Percentiles rank a stretch among this genome's conserved stretches.
These are phyloP conservation scores for Drosophila guanche DNA, from an alignment of 1,140 invertebrate genomes.

Conservation along the genomic window DNA sequence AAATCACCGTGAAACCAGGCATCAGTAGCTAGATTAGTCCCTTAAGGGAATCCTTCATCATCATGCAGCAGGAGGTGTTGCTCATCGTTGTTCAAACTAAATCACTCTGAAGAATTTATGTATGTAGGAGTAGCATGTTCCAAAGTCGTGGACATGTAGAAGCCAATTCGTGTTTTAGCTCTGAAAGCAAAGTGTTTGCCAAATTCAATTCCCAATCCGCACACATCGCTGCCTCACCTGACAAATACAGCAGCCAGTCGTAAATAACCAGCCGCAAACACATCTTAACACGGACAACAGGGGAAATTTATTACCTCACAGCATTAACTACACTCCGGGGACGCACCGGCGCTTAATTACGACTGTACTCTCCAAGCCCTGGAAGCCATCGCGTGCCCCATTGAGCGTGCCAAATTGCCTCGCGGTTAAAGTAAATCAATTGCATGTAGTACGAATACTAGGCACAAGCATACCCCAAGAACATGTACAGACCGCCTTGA, in stretches of 20 bases:
- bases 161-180: not conserved
- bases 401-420: conserved; percentile 66
- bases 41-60: no score
- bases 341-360: conserved; percentile 66
- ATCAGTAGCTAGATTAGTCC: conserved; percentile 21
- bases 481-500: conserved; percentile 29
- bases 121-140: no score
- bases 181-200: not conserved
- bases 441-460: conserved; percentile 32
- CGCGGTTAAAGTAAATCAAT: conserved; percentile 67
- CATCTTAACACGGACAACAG: conserved; percentile 36
- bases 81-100: no score
- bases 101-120: no score
- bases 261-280: conserved; percentile 39
- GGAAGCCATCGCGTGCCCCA: conserved; percentile 44
- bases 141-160: no score
- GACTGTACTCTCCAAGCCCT: conserved; percentile 41
- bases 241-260: conserved; percentile 35
- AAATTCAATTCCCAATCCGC: conserved; percentile 27
- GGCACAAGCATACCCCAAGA: conserved; percentile 23
- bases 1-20: no score
- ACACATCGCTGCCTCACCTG: conserved; percentile 22
- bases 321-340: conserved; percentile 65
- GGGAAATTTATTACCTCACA: conserved; percentile 58
- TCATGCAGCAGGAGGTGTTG: no score